Evolutionary conservation across 1,140 invertebrate genomes (phyloP), one percentile per base, ranked within the genome.

Genomic region (Latrodectus geometricus): DNA sequence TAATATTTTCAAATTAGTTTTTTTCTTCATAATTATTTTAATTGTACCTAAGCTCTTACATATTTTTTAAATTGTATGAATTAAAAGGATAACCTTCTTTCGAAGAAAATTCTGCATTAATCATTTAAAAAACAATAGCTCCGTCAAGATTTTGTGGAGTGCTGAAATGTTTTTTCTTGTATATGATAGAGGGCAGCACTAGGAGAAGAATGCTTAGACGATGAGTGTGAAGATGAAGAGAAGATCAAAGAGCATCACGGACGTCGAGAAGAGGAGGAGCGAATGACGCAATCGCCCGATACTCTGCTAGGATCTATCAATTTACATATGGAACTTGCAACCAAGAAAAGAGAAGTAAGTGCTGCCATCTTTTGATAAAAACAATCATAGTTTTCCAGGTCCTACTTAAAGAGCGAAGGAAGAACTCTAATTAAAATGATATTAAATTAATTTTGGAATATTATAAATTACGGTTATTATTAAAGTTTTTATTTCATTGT

Each of bases 101-200:
- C 17, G 17, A 61, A 17, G 56, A 61, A 61, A 61, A 61, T 61
- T 61, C 9, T 61, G 9, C 56, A 17, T 61, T 3, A 35, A n/a
- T 65, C 61, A 65, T 65, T 15, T 2, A 1, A 15, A 14, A 70
- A 4, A n/a, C 4, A 20, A 21, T 20, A 12, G 17, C 17, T 70
- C 21, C 0, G 8, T 12, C 20, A 7, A 21, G 4, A 3, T 73
- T 73, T 49, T 48, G 8, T 73, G n/a, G 48, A 73, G 21, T 73
- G 5, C 0, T 9, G 74, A 14, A 12, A 54, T 76, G n/a, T 9
- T 9, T 75, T 76, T 68, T 23, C 35, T 65, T 20, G 7, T 50
- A 65, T 56, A 50, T 66, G 61, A 52, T 35, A 86, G 84, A 86
- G 84, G 84, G 84, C 84, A 86, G 84, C 84, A 86, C 84, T 86